Percentiles rank a stretch among this genome's conserved stretches.
Evolutionary conservation across 1,140 invertebrate species (phyloP).

Genomic region (Saccostrea glomerata): DNA sequence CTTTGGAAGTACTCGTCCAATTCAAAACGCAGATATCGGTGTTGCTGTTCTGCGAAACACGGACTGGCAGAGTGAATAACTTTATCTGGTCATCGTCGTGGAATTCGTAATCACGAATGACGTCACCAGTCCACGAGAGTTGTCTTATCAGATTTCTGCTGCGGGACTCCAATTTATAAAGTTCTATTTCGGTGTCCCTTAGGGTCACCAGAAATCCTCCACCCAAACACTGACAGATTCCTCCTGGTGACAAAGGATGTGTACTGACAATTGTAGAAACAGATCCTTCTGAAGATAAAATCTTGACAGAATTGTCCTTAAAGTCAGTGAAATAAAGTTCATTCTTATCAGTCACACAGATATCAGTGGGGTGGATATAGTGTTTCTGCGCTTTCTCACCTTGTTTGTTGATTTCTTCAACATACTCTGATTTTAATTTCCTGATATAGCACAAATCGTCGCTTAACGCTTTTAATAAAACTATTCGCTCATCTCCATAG

Average conservation of each 20-base stretch:
- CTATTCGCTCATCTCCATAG: not conserved
- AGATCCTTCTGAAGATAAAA: not conserved
- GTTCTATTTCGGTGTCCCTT: not conserved
- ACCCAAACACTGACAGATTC: not conserved
- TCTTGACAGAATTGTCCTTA: not conserved
- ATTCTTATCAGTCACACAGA: not conserved
- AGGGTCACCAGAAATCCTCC: not conserved
- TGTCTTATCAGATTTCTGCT: not conserved
- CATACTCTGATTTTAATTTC: not conserved
- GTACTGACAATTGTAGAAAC: not conserved
- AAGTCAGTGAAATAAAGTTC: not conserved
- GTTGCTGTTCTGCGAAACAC: not conserved
- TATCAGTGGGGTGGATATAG: not conserved
- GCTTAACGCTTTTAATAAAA: not conserved
- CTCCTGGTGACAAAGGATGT: not conserved
- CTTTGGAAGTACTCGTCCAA: not conserved
- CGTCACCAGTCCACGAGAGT: not conserved
- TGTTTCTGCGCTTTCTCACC: not conserved
- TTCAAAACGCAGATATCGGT: slow-evolving; percentile 10
- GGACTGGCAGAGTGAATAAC: not conserved
- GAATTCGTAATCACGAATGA: slow-evolving; percentile 14
- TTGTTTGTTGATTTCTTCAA: not conserved
- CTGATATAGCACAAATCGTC: not conserved
- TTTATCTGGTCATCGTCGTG: not conserved
- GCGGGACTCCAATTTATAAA: not conserved